phyloP scores from a whole-genome alignment of 2,113 vertebrate genomes.

The Neotragus pygmaeus region DNA sequence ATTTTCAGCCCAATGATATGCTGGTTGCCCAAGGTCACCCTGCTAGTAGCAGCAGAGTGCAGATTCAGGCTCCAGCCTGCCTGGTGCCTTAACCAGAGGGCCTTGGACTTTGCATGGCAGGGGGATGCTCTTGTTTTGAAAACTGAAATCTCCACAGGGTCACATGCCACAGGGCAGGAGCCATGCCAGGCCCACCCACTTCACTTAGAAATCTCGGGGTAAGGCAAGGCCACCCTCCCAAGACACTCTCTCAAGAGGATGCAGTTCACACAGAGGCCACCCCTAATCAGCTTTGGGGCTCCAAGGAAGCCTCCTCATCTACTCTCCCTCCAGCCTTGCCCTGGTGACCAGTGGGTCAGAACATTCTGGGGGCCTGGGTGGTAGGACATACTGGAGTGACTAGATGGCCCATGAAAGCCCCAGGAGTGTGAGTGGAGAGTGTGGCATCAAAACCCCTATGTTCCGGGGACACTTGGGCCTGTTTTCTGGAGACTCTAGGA shows the following conservation, averaged over 20 bases:
- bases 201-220: accelerated
- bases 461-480: not conserved
- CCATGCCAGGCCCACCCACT: accelerated
- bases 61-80: too few species aligned
- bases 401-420: not conserved
- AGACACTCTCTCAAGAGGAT: not conserved
- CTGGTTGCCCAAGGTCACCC: not conserved
- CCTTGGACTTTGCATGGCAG: not conserved
- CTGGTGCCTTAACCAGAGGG: not conserved
- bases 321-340: not conserved
- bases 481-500: not conserved
- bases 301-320: not conserved
- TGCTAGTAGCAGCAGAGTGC: too few species aligned
- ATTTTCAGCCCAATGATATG: not conserved
- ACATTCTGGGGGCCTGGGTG: not conserved
- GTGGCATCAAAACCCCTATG: too few species aligned
- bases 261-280: accelerated
- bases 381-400: not conserved
- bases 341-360: not conserved
- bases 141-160: not conserved
- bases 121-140: not conserved
- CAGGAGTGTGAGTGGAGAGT: not conserved
- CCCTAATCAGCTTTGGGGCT: too few species aligned
- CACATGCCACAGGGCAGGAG: accelerated
- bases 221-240: not conserved